Evolutionary conservation across 1,140 invertebrate genomes (phyloP).

Genomic region (Dinoponera quadriceps): DNA sequence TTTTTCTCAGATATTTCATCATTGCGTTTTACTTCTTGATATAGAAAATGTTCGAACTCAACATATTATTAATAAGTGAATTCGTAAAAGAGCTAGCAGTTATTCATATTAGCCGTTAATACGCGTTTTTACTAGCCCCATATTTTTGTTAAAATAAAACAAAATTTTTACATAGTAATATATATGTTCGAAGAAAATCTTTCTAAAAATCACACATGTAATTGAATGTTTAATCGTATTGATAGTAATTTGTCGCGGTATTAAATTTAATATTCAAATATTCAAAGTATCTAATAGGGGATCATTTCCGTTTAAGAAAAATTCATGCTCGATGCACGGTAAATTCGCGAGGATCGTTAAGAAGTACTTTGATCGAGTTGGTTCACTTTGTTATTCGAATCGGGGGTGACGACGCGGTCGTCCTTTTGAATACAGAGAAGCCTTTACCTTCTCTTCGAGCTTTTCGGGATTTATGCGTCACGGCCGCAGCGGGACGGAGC

Average conservation of each 20-base stretch:
- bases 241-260: too few species aligned
- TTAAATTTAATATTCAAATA: too few species aligned
- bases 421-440: constrained; percentile 60
- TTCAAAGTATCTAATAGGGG: too few species aligned
- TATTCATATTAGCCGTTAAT: background rate
- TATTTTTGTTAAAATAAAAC: constrained; percentile 24
- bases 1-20: background rate
- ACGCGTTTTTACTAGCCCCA: background rate
- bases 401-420: constrained; percentile 53
- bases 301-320: too few species aligned
- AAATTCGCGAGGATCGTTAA: constrained; percentile 43
- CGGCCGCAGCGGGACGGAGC: constrained; percentile 26
- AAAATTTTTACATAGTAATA: background rate
- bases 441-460: background rate
- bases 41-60: background rate
- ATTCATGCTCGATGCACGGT: background rate
- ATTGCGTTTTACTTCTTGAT: background rate
- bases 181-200: too few species aligned
- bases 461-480: constrained; percentile 48
- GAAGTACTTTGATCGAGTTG: constrained; percentile 40
- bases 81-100: background rate
- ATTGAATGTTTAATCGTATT: too few species aligned
- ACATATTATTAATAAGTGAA: background rate
- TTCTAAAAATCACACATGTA: too few species aligned
- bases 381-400: constrained; percentile 69